A percentile compares a stretch with the other conserved stretches of the same genome.
phyloP scores from a whole-genome alignment of 2,888 invertebrate genomes.

The Metellina segmentata region DNA sequence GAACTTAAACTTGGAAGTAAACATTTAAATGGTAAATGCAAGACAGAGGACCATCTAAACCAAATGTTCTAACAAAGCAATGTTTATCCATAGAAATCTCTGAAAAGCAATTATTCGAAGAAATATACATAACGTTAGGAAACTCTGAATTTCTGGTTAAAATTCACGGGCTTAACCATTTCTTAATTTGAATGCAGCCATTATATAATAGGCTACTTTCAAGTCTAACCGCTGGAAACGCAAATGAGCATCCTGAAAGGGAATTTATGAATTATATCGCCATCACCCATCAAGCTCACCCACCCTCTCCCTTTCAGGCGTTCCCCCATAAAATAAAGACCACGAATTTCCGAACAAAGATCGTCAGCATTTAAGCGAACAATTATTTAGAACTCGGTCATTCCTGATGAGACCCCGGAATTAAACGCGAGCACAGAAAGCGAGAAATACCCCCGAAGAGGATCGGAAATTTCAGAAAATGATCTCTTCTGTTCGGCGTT shows the following conservation, averaged over 20 bases:
- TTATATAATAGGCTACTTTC: not conserved
- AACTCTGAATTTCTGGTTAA: too few species aligned
- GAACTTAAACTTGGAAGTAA: too few species aligned
- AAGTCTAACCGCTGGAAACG: not conserved
- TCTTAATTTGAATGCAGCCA: not conserved
- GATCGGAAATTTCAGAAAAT: not conserved
- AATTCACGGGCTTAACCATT: not conserved
- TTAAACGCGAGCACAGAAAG: not conserved
- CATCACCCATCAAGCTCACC: not conserved
- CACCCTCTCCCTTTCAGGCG: not conserved
- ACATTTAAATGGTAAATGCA: too few species aligned
- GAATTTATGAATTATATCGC: not conserved
- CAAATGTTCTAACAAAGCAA: too few species aligned
- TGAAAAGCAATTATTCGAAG: too few species aligned
- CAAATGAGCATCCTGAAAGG: not conserved
- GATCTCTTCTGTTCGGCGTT: not conserved
- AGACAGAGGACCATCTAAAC: too few species aligned
- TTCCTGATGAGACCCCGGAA: not conserved
- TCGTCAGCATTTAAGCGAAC: conserved; percentile 5
- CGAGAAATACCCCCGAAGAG: not conserved
- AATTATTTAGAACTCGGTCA: conserved; percentile 14
- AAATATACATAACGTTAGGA: too few species aligned
- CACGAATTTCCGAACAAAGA: not conserved
- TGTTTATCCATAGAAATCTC: too few species aligned
- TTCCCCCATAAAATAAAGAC: not conserved